Base-by-base conservation (phyloP, 35 echinoderm and acorn worm genomes). In the Patiria miniata region DNA sequence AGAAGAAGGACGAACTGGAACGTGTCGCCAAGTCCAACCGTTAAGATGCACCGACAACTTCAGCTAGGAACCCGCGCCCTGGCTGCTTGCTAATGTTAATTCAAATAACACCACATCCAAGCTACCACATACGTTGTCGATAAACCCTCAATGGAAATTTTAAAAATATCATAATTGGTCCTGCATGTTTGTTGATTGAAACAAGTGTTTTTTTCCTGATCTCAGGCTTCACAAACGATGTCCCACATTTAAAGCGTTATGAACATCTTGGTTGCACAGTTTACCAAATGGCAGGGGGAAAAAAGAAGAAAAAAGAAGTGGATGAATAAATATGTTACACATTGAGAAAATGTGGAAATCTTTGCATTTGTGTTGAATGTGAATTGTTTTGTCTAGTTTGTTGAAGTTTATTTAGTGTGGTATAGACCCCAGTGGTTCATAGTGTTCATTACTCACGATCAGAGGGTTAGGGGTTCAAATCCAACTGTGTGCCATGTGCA, bases 1-100 rank as follows among this genome's bases (percentile, higher is more conserved):
- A 99, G 83, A 99, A 99, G 96, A 99, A 99, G 80, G 96, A 99
- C 79, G 96, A 99, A 82, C 89, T 99, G 60, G 96, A 99, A 92
- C 93, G 96, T 92, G 96, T 99, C 26, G 96, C 96, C 51, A 99
- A 99, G 60, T 99, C 96, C 83, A 99, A 99, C 96, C 92, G 96
- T 92, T 99, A 99, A 94, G 68, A 52, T 47, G 42, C 4, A 12
- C n/a, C n/a, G n/a, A n/a, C n/a, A 42, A 83, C 39, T 33, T 15
- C 51, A 60, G 15, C 22, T 34, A 12, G 26, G 29, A 73, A 73
- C 65, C 1, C 65, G 14, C 65, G 29, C 65, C 14, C 2, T 73
- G 26, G 21, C 65, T 47, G 12, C 42, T 12, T 47, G 42, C 14
- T 34, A 30, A n/a, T 73, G 26, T n/a, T n/a, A n/a, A 32, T 73